Base-by-base conservation (phyloP, 2,888 invertebrate genomes). In the Caenorhabditis sp. region DNA sequence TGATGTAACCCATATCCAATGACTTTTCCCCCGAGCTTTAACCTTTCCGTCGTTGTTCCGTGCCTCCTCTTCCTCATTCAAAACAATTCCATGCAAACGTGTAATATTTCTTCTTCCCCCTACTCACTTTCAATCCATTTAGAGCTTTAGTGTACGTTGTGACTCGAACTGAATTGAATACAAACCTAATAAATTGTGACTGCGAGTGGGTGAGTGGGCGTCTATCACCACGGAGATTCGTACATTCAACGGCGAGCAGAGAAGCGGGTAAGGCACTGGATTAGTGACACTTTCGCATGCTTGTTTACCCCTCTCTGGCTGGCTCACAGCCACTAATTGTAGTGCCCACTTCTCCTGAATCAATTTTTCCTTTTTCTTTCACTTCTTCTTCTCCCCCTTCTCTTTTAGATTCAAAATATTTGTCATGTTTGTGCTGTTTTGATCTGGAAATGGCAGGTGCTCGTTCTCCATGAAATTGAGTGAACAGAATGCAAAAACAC, bases 1-100 rank as follows among this genome's bases (percentile, higher is more conserved):
- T 74, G 17, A 74, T 74, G 74, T 74, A 22, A 74, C 27, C 30
- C 26, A 13, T 32, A n/a, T 17, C 43, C 37, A 24, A 45, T 17
- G 11, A 15, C 1, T 50, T 26, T 46, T n/a, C n/a, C n/a, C 59
- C 9, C 2, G 15, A 53, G 55, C 61, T 61, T 61, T 61, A 61
- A 27, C 39, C n/a, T n/a, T n/a, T n/a, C n/a, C n/a, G n/a, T n/a
- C n/a, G n/a, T n/a, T n/a, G n/a, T n/a, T n/a, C n/a, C n/a, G n/a
- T n/a, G n/a, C n/a, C n/a, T n/a, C 48, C 46, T n/a, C 2, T 11
- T 26, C 26, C 30, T 17, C 50, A 8, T 35, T 39, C 37, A 37
- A 24, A 22, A 24, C 50, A 30, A n/a, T 55, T 55, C 53, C 39
- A 24, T 37, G 13, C 53, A 2, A n/a, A 37, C 39, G 39, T 55